Base-by-base conservation (phyloP, 2,797 vertebrate genomes). In the Pseudochirops cupreus region DNA sequence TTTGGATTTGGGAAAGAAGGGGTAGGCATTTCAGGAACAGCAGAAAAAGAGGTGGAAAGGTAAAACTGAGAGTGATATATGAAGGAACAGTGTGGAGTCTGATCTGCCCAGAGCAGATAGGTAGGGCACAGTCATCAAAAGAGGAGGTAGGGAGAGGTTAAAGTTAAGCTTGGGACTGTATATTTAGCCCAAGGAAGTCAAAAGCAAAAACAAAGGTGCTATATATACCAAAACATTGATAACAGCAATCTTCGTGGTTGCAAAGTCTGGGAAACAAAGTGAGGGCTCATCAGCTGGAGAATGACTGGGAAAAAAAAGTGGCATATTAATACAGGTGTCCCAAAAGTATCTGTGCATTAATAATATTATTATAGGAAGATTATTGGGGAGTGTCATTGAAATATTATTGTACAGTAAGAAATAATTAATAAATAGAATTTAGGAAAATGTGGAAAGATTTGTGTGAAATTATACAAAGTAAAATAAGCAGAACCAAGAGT, bases 1-100 rank as follows among this genome's bases (percentile, higher is more conserved):
- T 87, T 50, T 11, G 74, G 21, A 4, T 87, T 16, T 87, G 39
- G 21, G 21, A 87, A 87, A 50, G n/a, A 82, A 82, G 18, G 74
- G 74, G 9, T 11, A 87, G 39, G 24, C 39, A 87, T 87, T 87
- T 46, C 39, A 87, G 39, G 24, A 50, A 11, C 14, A 26, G 39
- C 39, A 26, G 74, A 87, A 87, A 9, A 39, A 46, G 39, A 87
- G 21, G 62, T 74, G 0, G 2, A 39, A 5, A 0, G 67, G 31
- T 50, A 90, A 74, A 74, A 3, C 14, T 0, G 0, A 57, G 7
- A 18, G 50, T 28, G 28, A 11, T 10, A 0, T 0, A 14, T 31
- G 56, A 90, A 58, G 2, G 0, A 14, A 39, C 0, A 29, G 46
- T 59, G 46, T 2, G 2, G 28, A 31, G 29, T 31, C 1, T 39